Conservation (phyloP, 2,797 vertebrate genomes). For the Nannoperca australis region DNA sequence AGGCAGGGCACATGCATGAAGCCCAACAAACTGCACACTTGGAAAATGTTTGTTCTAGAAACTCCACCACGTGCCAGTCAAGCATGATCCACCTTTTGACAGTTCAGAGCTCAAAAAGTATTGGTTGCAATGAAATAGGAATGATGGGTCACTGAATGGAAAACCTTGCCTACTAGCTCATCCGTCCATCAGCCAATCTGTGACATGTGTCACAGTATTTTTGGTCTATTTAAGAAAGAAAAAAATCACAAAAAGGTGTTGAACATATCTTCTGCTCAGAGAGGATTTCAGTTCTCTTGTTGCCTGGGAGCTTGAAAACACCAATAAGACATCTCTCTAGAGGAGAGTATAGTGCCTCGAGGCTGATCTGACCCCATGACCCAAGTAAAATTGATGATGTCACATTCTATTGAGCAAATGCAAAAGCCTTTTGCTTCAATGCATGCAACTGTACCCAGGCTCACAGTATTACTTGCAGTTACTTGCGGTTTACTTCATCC, state of each 20-base stretch:
- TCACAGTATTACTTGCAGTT: slow-evolving; percentile 11
- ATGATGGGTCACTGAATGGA: slow-evolving; percentile 8
- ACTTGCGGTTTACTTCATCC: slow-evolving; percentile 19
- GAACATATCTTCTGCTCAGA: slow-evolving; percentile 22
- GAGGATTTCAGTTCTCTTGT: slow-evolving; percentile 12
- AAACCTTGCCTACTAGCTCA: slow-evolving; percentile 7
- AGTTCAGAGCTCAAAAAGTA: slow-evolving; percentile 40
- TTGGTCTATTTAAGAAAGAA: slow-evolving; percentile 11
- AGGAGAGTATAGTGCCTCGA: slow-evolving; percentile 33
- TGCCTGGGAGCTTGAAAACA: slow-evolving; percentile 40
- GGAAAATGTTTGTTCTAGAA: slow-evolving; percentile 16
- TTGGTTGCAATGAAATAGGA: slow-evolving; percentile 36
- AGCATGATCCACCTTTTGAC: slow-evolving; percentile 27
- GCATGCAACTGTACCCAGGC: slow-evolving; percentile 8
- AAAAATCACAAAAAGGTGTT: slow-evolving; percentile 28
- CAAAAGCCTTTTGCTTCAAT: slow-evolving; percentile 40
- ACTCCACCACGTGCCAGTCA: slow-evolving; percentile 1
- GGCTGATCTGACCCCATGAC: slow-evolving; percentile 61
- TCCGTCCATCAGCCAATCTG: slow-evolving; percentile 22
- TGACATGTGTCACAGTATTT: slow-evolving; percentile 29
- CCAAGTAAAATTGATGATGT: slow-evolving; percentile 62
- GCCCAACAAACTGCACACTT: slow-evolving; percentile 31
- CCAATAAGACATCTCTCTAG: slow-evolving; percentile 42
- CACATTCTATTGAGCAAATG: slow-evolving; percentile 39
- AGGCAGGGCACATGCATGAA: slow-evolving; percentile 43